Conservation (phyloP, 2,113 vertebrate species). For the Rallus limicola region DNA sequence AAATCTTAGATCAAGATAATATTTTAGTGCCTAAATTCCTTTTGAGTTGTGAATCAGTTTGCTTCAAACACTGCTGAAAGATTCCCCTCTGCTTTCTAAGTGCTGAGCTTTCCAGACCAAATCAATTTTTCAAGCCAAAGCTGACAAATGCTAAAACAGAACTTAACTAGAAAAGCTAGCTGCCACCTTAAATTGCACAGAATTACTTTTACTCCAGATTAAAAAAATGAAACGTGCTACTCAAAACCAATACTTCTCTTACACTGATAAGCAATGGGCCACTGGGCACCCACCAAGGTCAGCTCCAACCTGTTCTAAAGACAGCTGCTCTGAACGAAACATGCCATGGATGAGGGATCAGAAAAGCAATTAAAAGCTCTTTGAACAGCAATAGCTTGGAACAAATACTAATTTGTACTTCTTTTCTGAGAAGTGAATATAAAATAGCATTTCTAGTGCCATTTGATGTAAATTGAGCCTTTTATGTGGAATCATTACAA, state of each 20-base stretch:
- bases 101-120: conserved; percentile 27
- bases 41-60: background rate
- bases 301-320: background rate
- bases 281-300: background rate
- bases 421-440: conserved; percentile 9
- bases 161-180: background rate
- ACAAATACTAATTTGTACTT: conserved; percentile 60
- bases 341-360: conserved; percentile 3
- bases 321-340: background rate
- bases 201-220: background rate
- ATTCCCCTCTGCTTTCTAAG: conserved; percentile 17
- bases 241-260: background rate
- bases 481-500: conserved; percentile 47
- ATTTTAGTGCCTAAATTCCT: background rate
- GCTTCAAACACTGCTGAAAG: conserved; percentile 17
- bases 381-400: conserved; percentile 55
- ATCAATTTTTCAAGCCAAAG: conserved; percentile 38
- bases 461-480: conserved; percentile 54
- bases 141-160: background rate
- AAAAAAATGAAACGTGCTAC: conserved; percentile 14
- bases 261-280: background rate
- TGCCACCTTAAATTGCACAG: conserved; percentile 10
- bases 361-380: conserved; percentile 63
- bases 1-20: background rate
- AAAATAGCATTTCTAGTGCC: conserved; percentile 40